Conservation (phyloP, 2,888 invertebrate genomes). For the Allolobophora icterica region DNA sequence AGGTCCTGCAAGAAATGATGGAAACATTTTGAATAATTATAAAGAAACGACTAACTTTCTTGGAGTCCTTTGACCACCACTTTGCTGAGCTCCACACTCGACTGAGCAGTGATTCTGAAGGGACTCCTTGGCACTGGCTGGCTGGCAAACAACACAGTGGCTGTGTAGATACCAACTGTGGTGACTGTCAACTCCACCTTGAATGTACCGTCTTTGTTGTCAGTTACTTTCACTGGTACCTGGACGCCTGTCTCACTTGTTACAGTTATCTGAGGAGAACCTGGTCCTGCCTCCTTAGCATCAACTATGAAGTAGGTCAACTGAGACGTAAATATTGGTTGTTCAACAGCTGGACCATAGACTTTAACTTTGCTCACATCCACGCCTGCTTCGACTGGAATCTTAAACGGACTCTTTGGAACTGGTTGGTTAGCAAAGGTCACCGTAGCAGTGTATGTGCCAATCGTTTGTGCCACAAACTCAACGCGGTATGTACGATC, state of each 20-base stretch:
- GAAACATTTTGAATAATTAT: too few species aligned
- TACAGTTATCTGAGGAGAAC: slow-evolving; percentile 69
- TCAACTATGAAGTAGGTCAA: slow-evolving; percentile 84
- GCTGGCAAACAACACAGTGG: slow-evolving; percentile 61
- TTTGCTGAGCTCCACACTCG: slow-evolving; percentile 34
- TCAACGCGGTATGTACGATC: slow-evolving; percentile 39
- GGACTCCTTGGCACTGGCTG: slow-evolving; percentile 63
- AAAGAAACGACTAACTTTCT: slow-evolving; percentile 33
- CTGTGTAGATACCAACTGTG: slow-evolving; percentile 61
- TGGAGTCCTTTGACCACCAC: slow-evolving; percentile 37
- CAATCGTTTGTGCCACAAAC: slow-evolving; percentile 34
- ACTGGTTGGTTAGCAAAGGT: slow-evolving; percentile 39
- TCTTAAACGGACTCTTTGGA: slow-evolving; percentile 41
- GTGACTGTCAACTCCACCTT: slow-evolving; percentile 62
- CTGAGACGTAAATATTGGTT: slow-evolving; percentile 73
- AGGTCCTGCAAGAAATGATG: too few species aligned
- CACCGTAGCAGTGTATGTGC: slow-evolving; percentile 32
- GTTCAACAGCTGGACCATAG: slow-evolving; percentile 75
- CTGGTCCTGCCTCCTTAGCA: slow-evolving; percentile 79
- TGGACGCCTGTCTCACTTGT: slow-evolving; percentile 70
- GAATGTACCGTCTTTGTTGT: slow-evolving; percentile 69
- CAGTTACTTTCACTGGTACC: slow-evolving; percentile 75
- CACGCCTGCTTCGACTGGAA: slow-evolving; percentile 68
- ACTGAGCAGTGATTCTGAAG: slow-evolving; percentile 56
- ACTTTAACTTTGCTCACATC: slow-evolving; percentile 71